Base-by-base conservation (phyloP, 35 echinoderm and acorn worm species). In the Hemicentrotus pulcherrimus region DNA sequence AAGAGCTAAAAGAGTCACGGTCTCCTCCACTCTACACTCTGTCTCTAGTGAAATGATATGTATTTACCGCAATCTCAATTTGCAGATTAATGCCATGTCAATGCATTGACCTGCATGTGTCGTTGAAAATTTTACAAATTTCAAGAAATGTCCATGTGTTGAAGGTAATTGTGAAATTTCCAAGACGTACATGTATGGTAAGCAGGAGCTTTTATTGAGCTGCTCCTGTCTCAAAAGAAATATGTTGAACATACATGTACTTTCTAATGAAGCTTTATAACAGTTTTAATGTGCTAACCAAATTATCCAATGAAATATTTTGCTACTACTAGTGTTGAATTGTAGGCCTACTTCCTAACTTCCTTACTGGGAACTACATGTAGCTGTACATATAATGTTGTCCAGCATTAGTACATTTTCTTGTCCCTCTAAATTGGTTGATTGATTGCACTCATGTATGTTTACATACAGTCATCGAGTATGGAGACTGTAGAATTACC, bases 401-500 rank as follows among this genome's bases (percentile, higher is more conserved):
- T 90, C 32, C 14, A 0, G 24, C 28, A 15, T 47, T n/a, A 15
- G 31, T 32, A 10, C 9, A 18, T 90, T 46, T 89, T 89, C 32
- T 35, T 15, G 31, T 89, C 32, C 88, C n/a, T 35, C 14, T 41
- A 47, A 90, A 90, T 90, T 33, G 32, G 32, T 18, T 90, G 46
- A 33, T 47, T 47, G 46, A 47, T 33, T n/a, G 10, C 46, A 90
- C 13, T 8, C 88, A 47, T 47, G 12, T 90, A 90, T 45, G 88
- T 78, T n/a, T 78, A 78, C 28, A 78, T 78, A 78, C 65, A 78
- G 65, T 78, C 65, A 78, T 78, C 22, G 24, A 8, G 65, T 22
- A 78, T n/a, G 32, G 88, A 90, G 88, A 41, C 88, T 41, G 46
- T 5, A n/a, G 12, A 90, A 90, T 90, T 90, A 90, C 46, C 88